These are phyloP conservation scores for Gymnoscopelus microlampas DNA, from an alignment of 2,797 vertebrate species.

Conservation along the genomic window DNA sequence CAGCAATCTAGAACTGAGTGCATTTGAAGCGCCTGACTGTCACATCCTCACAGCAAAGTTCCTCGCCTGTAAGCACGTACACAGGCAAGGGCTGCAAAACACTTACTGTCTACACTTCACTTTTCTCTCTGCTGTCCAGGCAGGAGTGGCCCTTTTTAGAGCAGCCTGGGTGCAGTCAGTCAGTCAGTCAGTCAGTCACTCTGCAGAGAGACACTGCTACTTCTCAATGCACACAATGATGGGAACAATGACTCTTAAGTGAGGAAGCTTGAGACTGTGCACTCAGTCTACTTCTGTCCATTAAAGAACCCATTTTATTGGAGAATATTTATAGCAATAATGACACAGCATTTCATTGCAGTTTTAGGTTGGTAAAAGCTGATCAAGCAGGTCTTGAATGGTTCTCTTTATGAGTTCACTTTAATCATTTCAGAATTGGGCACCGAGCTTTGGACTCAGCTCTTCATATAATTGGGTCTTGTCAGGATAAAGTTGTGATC, in stretches of 20 bases:
- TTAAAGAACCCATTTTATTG: conserved; percentile 36
- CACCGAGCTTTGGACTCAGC: too few species aligned
- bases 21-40: conserved; percentile 55
- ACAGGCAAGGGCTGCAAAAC: conserved; percentile 47
- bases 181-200: conserved; percentile 46
- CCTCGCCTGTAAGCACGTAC: conserved; percentile 48
- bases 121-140: conserved; percentile 44
- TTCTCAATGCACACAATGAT: conserved; percentile 68
- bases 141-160: conserved; percentile 70
- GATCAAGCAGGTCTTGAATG: neutral
- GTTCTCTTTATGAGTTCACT: conserved; percentile 10
- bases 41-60: conserved; percentile 48
- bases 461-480: neutral
- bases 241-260: conserved; percentile 71
- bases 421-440: conserved; percentile 2
- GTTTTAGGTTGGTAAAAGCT: conserved; percentile 6
- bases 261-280: conserved; percentile 47
- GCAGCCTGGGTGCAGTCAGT: conserved; percentile 64
- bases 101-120: conserved; percentile 38
- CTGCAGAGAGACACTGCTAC: conserved; percentile 54
- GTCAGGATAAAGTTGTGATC: conserved; percentile 2
- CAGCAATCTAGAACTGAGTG: conserved; percentile 48
- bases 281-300: conserved; percentile 44
- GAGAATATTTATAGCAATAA: conserved; percentile 24
- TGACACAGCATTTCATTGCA: conserved; percentile 33